These are phyloP conservation scores for Ploceus nigricollis DNA, from an alignment of 2,113 vertebrate species.

Conservation along the genomic window DNA sequence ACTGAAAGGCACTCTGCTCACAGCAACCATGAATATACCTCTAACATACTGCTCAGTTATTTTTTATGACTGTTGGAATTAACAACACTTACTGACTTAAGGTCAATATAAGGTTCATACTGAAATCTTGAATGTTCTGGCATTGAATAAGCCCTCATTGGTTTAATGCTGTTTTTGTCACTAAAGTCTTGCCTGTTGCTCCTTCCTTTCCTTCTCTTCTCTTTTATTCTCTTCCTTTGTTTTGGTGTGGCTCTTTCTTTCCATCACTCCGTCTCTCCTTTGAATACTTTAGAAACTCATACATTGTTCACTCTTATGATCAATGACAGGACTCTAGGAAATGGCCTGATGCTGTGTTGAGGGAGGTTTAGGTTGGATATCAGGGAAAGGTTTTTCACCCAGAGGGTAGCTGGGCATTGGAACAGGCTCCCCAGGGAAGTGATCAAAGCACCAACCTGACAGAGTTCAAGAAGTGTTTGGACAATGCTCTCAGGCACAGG, in stretches of 20 bases:
- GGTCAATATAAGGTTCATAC: neutral
- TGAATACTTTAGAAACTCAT: neutral
- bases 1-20: neutral
- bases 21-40: neutral
- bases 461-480: neutral
- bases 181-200: neutral
- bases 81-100: neutral
- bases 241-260: neutral
- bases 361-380: neutral
- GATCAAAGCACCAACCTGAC: neutral
- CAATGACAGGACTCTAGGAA: neutral
- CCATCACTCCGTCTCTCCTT: neutral
- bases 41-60: neutral
- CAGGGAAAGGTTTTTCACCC: neutral
- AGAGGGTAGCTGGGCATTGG: neutral
- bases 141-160: neutral
- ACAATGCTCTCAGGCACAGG: neutral
- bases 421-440: neutral
- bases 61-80: neutral
- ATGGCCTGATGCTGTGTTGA: neutral
- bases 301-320: neutral
- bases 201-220: too few relatives aligned
- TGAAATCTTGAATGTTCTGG: neutral
- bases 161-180: neutral
- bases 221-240: neutral